Base-by-base conservation (phyloP, 2,888 invertebrate species). In the Caenorhabditis becei region DNA sequence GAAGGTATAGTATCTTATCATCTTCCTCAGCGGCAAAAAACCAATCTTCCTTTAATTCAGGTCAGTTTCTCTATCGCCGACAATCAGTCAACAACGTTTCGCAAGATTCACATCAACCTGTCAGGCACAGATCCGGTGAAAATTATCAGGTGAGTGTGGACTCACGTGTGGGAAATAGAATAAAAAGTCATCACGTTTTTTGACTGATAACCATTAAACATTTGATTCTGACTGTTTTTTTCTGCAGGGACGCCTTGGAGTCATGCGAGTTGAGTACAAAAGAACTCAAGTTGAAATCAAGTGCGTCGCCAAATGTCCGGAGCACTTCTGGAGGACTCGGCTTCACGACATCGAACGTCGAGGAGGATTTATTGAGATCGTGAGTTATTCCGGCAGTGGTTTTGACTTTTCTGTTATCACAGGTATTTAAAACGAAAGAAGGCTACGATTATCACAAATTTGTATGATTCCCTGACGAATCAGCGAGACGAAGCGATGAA, bases 61-160 rank as follows among this genome's bases (percentile, higher is more conserved):
- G 87, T 89, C 37, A 84, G 71, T 47, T 89, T 89, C 67, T 85
- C 86, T 1, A 86, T 89, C 24, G 75, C 61, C 20, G 81, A 85
- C 70, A 83, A 82, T 61, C 66, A 74, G 23, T 66, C 66, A 18
- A 74, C 70, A 14, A 78, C 75, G 7, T 75, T 86, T 23, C 79
- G 84, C 18, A 82, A 88, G 32, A 84, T 90, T 51, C 61, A 75
- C 23, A 85, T 90, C 62, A 78, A 82, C 26, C 77, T 90, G n/a
- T 75, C 84, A 23, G 90, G 90, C 11, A 83, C 83, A n/a, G 90
- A 90, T 75, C 89, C 89, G 1, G 66, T 77, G 2, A 80, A 80
- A 58, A 89, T 90, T 61, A 87, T 89, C 35, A 83, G 85, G 89
- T 89, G 61, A 63, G 71, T 65, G 32, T 49, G 5, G 35, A 54